Percentiles rank a stretch among this genome's conserved stretches.
phyloP scores from a whole-genome alignment of 2,888 invertebrate genomes.

The Embidobia sp. region DNA sequence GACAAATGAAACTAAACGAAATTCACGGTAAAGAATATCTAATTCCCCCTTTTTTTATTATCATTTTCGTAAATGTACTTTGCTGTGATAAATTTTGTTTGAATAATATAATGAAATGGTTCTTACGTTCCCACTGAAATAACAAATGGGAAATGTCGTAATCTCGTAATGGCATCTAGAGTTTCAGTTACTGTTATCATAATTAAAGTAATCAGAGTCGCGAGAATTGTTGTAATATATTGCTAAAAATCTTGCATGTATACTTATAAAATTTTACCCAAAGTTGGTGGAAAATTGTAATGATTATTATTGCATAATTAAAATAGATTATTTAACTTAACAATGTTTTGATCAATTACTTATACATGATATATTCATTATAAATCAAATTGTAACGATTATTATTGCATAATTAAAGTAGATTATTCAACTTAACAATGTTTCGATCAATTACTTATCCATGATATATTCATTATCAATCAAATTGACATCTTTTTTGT shows the following conservation, averaged over 20 bases:
- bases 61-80: constrained; percentile 13
- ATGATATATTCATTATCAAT: too few relatives aligned
- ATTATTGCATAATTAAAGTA: too few relatives aligned
- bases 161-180: constrained; percentile 41
- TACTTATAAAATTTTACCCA: not conserved
- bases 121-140: constrained; percentile 41
- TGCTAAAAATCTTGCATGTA: constrained; percentile 6
- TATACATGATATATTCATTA: too few relatives aligned
- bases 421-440: too few relatives aligned
- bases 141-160: constrained; percentile 42
- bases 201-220: constrained; percentile 37
- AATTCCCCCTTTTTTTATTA: constrained; percentile 6
- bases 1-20: too few relatives aligned
- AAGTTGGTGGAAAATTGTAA: too few relatives aligned
- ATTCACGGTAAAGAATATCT: not conserved
- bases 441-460: too few relatives aligned
- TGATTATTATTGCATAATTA: too few relatives aligned
- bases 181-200: constrained; percentile 46
- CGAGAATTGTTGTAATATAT: constrained; percentile 27
- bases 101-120: constrained; percentile 51
- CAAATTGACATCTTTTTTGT: too few relatives aligned
- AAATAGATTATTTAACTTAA: too few relatives aligned
- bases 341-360: too few relatives aligned
- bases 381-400: too few relatives aligned
- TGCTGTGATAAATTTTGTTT: constrained; percentile 36